phyloP scores from a whole-genome alignment of 2,113 vertebrate genomes.

The Xenopus borealis region DNA sequence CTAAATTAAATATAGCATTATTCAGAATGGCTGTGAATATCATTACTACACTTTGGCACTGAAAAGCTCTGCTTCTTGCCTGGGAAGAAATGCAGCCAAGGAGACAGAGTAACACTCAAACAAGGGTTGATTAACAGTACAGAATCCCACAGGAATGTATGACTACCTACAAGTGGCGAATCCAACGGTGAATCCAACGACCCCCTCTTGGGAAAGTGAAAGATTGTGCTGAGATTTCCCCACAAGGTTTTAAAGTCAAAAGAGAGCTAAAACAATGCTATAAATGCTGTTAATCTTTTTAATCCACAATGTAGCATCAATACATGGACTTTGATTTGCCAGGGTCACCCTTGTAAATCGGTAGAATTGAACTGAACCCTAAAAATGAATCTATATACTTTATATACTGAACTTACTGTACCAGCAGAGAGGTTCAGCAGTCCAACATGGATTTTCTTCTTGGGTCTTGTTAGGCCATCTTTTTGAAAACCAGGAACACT shows the following conservation, averaged over 20 bases:
- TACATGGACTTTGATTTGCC: too few relatives aligned
- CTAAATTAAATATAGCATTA: not conserved
- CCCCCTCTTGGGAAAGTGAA: constrained; percentile 19
- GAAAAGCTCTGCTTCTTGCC: too few relatives aligned
- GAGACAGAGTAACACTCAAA: not conserved
- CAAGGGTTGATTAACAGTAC: not conserved
- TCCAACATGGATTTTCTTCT: too few relatives aligned
- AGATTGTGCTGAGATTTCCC: constrained; percentile 9
- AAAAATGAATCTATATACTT: too few relatives aligned
- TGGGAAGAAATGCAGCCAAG: not conserved
- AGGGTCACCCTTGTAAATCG: too few relatives aligned
- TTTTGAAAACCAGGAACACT: not conserved
- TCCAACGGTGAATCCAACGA: constrained; percentile 6
- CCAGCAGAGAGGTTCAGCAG: too few relatives aligned
- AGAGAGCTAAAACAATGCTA: too few relatives aligned
- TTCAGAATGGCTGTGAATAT: constrained; percentile 1
- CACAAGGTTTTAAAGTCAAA: not conserved
- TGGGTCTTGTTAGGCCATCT: too few relatives aligned
- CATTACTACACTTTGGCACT: not conserved
- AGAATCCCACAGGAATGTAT: constrained; percentile 4
- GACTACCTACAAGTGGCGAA: constrained; percentile 13
- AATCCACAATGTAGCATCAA: too few relatives aligned
- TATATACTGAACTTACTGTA: too few relatives aligned
- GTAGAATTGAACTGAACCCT: too few relatives aligned
- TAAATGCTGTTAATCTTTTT: too few relatives aligned